Percentiles rank a stretch among this genome's conserved stretches.
These are phyloP conservation scores for Gibbula magus DNA, from an alignment of 2,888 invertebrate genomes.

Conservation along the genomic window DNA sequence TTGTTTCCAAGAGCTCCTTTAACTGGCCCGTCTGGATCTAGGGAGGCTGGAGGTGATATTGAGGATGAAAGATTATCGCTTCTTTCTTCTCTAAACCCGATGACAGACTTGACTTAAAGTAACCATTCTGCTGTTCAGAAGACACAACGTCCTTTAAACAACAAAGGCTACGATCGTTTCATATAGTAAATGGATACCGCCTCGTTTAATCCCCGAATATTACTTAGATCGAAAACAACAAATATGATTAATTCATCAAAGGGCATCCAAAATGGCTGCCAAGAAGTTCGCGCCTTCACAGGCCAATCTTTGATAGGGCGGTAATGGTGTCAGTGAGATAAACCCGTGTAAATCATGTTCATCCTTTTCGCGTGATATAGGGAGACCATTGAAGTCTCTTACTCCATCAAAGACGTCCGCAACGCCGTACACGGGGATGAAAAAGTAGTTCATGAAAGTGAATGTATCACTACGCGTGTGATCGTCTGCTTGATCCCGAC, in stretches of 20 bases:
- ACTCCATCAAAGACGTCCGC: background rate
- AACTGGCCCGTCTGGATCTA: too few relatives aligned
- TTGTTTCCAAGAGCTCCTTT: too few relatives aligned
- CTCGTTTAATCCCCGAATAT: background rate
- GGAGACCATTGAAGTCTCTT: background rate
- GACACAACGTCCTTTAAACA: too few relatives aligned
- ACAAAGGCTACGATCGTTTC: too few relatives aligned
- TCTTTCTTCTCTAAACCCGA: too few relatives aligned
- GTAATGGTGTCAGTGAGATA: background rate
- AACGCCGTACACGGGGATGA: background rate
- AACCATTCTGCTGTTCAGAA: too few relatives aligned
- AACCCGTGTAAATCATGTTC: background rate
- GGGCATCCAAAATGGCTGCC: background rate
- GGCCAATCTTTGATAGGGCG: background rate
- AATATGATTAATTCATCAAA: slow-evolving; percentile 5
- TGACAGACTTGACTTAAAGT: too few relatives aligned
- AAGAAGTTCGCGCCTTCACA: background rate
- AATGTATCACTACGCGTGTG: slow-evolving; percentile 1
- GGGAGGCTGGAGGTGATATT: too few relatives aligned
- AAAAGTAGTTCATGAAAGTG: background rate
- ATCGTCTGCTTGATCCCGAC: background rate
- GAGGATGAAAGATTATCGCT: too few relatives aligned
- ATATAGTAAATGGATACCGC: too few relatives aligned
- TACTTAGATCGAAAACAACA: background rate
- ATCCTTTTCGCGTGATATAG: background rate